These are phyloP conservation scores for Spizella passerina DNA, from an alignment of 2,797 vertebrate genomes.

Conservation along the genomic window DNA sequence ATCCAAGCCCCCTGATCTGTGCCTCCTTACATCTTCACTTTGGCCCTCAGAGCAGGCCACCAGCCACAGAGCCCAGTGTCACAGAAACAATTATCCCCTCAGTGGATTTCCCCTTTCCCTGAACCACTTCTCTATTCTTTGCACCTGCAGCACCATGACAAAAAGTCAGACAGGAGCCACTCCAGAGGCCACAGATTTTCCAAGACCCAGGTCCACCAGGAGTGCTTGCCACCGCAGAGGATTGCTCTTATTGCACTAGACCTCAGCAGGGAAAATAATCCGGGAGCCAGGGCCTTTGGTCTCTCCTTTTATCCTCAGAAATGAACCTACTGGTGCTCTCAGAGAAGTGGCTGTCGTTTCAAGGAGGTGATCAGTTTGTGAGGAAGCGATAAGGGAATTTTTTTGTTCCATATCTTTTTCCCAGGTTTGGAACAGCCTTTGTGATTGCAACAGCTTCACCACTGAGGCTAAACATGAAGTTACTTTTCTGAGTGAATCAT, in stretches of 20 bases:
- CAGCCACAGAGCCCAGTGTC: rapidly evolving
- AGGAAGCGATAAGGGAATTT: background rate
- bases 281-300: background rate
- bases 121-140: background rate
- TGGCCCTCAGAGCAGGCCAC: background rate
- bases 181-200: background rate
- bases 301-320: background rate
- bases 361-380: background rate
- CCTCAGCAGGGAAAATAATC: background rate
- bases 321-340: background rate
- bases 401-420: background rate
- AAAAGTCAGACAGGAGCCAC: background rate
- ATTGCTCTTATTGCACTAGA: background rate
- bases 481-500: background rate
- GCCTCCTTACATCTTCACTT: background rate
- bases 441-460: background rate
- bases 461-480: background rate
- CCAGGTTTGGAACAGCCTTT: background rate
- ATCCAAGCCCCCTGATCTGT: background rate
- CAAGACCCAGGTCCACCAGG: background rate
- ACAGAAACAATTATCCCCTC: background rate
- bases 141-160: background rate
- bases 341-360: background rate
- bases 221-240: background rate
- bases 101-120: background rate